Base-by-base conservation (phyloP, 2,797 vertebrate genomes). In the Tragelaphus eurycerus region DNA sequence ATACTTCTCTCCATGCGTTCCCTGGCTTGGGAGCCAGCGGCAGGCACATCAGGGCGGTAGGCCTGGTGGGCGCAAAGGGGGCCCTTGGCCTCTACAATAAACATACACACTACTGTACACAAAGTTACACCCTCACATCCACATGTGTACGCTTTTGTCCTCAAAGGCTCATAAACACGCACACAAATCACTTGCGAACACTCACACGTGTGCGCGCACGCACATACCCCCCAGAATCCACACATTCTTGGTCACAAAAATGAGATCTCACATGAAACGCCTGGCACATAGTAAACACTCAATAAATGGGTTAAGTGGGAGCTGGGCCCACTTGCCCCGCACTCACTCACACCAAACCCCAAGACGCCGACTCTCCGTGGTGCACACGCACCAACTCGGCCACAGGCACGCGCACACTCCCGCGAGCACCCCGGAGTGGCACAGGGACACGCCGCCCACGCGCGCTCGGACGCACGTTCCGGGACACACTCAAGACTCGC, bases 141-240 rank as follows among this genome's bases (percentile, higher is more conserved):
- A 38, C 76, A 57, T 2, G 34, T 7, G 85, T 27, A 86, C 86
- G 90, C 86, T 71, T 90, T 46, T 25, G 86, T 78, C 78, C 50
- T 76, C 60, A 7, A 7, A 3, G 78, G 31, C 93, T 86, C 71
- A 34, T 29, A 62, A 82, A 19, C 7, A 43, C 46, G 31, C 82
- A 84, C 64, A 86, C 79, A 38, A 43, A 48, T 29, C 83, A 38
- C 86, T 71, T 43, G 59, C 6, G 54, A 62, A 54, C 46, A 4
- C 59, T 31, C 96, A 83, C 96, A 97, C 87, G 92, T 97, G 97
- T 62, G 88, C 55, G 52, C 60, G 38, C 54, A 0, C 55, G n/a
- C 52, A 59, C 91, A n/a, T n/a, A 43, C 57, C 93, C 93, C 85
- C 86, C 79, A 8, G 78, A 64, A 78, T 15, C 60, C 93, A 38